phyloP scores from a whole-genome alignment of 2,888 invertebrate species.

The Heliconius charithonia region DNA sequence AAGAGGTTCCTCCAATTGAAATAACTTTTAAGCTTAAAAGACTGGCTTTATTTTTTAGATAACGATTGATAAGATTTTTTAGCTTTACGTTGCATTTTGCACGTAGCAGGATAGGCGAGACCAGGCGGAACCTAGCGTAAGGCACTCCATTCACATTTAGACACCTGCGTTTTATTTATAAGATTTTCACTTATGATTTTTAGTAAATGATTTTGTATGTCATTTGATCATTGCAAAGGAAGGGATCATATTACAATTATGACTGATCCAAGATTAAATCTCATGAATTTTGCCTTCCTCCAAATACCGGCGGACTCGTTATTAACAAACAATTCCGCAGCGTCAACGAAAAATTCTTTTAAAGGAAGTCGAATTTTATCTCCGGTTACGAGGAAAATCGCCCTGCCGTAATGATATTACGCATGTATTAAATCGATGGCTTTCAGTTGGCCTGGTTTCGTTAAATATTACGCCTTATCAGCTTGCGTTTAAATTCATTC shows the following conservation, averaged over 20 bases:
- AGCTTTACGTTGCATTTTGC: neutral
- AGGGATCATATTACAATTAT: constrained; percentile 9
- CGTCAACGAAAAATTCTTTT: constrained; percentile 40
- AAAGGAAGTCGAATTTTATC: constrained; percentile 43
- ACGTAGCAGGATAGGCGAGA: too few relatives aligned
- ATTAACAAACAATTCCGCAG: constrained; percentile 43
- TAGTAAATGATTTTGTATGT: neutral
- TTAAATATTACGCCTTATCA: constrained; percentile 50
- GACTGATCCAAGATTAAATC: constrained; percentile 11
- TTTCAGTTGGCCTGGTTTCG: constrained; percentile 66
- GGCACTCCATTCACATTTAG: too few relatives aligned
- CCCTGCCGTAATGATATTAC: constrained; percentile 69
- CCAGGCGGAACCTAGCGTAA: too few relatives aligned
- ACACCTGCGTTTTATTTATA: too few relatives aligned
- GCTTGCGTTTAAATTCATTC: constrained; percentile 44
- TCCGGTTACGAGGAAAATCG: constrained; percentile 43
- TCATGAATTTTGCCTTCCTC: constrained; percentile 10
- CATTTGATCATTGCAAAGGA: neutral
- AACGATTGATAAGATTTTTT: neutral
- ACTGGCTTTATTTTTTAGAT: neutral
- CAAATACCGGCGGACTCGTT: constrained; percentile 34
- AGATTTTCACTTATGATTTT: neutral
- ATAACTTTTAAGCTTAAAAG: neutral
- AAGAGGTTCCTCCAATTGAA: neutral
- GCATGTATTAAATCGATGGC: constrained; percentile 72